phyloP scores from a whole-genome alignment of 2,797 vertebrate species.

The Syngnathus acus region DNA sequence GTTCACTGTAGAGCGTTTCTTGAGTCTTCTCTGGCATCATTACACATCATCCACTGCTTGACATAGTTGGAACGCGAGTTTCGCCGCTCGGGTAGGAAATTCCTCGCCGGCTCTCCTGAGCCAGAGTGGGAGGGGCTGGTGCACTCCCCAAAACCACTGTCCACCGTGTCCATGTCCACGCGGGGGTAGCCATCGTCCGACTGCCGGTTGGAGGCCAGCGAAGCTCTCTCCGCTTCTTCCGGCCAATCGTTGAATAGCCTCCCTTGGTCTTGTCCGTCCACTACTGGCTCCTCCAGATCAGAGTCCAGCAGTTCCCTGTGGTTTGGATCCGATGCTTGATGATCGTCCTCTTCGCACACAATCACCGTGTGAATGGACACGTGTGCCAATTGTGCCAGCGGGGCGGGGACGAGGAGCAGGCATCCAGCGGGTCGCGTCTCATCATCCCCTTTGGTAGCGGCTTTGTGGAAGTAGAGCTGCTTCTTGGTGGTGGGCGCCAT shows the following conservation, averaged over 20 bases:
- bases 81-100: conserved; percentile 27
- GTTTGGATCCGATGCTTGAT: conserved; percentile 25
- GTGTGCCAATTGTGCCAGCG: conserved; percentile 42
- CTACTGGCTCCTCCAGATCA: conserved; percentile 8
- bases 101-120: conserved; percentile 29
- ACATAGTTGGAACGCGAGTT: conserved; percentile 61
- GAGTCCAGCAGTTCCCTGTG: conserved; percentile 17
- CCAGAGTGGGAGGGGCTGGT: conserved; percentile 58
- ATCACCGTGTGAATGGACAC: conserved; percentile 84
- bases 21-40: conserved; percentile 29
- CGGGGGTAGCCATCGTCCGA: conserved; percentile 77
- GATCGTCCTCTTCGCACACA: conserved; percentile 66
- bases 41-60: conserved; percentile 70
- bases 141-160: conserved; percentile 86
- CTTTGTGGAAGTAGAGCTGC: conserved; percentile 20
- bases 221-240: conserved; percentile 67
- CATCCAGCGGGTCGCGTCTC: neutral
- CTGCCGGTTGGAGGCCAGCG: conserved; percentile 54
- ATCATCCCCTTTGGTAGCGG: conserved; percentile 14
- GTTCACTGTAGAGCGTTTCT: conserved; percentile 11
- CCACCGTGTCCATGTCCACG: conserved; percentile 88
- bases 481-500: conserved; percentile 45
- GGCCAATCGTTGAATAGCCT: conserved; percentile 32
- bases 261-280: conserved; percentile 21
- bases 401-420: conserved; percentile 2